Percentiles rank a stretch among this genome's conserved stretches.
Evolutionary conservation across 2,888 invertebrate species (phyloP).

Genomic region (Byasa hedistus): DNA sequence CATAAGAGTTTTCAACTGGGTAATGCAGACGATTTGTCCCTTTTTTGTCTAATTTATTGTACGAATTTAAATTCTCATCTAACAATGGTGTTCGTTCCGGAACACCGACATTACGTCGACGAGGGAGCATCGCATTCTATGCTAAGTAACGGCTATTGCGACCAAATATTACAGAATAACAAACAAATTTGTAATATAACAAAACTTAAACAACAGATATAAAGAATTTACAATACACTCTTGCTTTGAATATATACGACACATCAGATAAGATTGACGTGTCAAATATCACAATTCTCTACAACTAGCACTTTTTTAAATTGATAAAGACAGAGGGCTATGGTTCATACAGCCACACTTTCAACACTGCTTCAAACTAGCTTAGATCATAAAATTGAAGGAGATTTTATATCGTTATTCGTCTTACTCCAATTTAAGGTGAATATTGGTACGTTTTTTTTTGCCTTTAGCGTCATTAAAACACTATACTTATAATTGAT

Average conservation of each 20-base stretch:
- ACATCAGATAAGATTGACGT: conserved; percentile 8
- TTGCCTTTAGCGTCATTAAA: too few species aligned
- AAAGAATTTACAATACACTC: too few species aligned
- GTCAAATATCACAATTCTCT: conserved; percentile 6
- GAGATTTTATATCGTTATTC: too few species aligned
- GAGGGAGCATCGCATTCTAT: conserved; percentile 72
- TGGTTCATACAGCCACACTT: too few species aligned
- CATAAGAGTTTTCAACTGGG: conserved; percentile 30
- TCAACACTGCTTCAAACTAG: too few species aligned
- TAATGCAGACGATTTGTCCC: conserved; percentile 39
- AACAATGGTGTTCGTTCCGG: conserved; percentile 59
- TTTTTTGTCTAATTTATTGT: conserved; percentile 74
- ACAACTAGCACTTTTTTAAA: not conserved
- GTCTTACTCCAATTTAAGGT: too few species aligned
- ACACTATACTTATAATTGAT: too few species aligned
- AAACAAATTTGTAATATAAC: not conserved
- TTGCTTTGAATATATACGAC: not conserved
- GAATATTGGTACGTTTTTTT: too few species aligned
- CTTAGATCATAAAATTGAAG: too few species aligned
- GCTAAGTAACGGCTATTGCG: conserved; percentile 2
- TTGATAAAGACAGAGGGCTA: not conserved
- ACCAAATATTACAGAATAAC: conserved; percentile 5
- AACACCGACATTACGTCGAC: conserved; percentile 73
- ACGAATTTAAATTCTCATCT: conserved; percentile 60
- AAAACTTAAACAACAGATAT: too few species aligned